Evolutionary conservation across 2,888 invertebrate genomes (phyloP).

Genomic region (Drepanosiphum platanoidis): DNA sequence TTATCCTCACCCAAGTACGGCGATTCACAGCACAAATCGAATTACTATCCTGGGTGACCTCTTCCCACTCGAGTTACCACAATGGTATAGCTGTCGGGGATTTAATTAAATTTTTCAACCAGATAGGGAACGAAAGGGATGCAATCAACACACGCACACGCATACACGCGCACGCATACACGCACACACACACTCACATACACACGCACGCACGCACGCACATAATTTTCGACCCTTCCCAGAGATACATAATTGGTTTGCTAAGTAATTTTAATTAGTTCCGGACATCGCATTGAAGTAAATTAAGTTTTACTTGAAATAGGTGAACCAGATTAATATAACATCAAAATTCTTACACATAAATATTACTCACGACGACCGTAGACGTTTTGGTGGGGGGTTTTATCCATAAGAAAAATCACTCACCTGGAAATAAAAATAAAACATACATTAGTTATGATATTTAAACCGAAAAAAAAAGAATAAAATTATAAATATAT

Average conservation of each 20-base stretch:
- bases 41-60: slow-evolving; percentile 2
- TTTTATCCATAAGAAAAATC: neutral
- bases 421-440: slow-evolving; percentile 52
- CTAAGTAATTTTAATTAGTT: slow-evolving; percentile 47
- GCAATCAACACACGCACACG: neutral
- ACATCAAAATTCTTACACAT: slow-evolving; percentile 8
- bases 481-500: too few relatives aligned
- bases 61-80: slow-evolving; percentile 1
- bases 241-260: slow-evolving; percentile 21
- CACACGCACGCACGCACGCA: neutral
- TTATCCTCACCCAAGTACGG: neutral
- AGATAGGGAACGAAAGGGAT: neutral
- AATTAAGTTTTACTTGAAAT: slow-evolving; percentile 24
- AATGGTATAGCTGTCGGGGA: neutral
- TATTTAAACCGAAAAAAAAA: too few relatives aligned
- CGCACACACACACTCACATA: neutral
- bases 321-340: neutral
- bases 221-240: slow-evolving; percentile 32
- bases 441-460: neutral
- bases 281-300: neutral
- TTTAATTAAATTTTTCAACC: slow-evolving; percentile 32
- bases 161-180: neutral
- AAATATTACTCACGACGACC: neutral
- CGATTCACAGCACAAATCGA: slow-evolving; percentile 25
- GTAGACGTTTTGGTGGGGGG: neutral